Base-by-base conservation (phyloP, 2,888 invertebrate species). In the Xylota sylvarum region DNA sequence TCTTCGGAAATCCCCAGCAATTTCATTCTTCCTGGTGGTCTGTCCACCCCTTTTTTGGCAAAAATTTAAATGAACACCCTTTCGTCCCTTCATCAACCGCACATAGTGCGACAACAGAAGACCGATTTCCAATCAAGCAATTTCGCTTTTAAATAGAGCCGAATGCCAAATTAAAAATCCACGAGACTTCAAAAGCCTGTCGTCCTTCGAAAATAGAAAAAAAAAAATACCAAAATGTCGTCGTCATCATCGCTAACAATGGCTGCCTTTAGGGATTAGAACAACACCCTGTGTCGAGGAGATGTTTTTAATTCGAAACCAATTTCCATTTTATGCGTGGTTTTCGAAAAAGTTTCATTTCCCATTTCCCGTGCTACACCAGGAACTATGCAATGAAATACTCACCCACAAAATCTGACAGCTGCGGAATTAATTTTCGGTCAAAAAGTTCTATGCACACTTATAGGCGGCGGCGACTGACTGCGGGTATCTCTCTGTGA, bases 401-500 rank as follows among this genome's bases (percentile, higher is more conserved):
- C 62, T 82, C 72, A 10, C 43, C 86, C 77, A 73, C 82, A 86
- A 86, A 86, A 86, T 86, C 86, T 86, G 86, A 86, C 86, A 86
- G 86, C 86, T 86, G 86, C 78, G 86, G 86, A 86, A 86, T 86
- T 86, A 86, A 86, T 86, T 86, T 86, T 86, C 77, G 82, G 82
- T 82, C 86, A 86, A 35, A 86, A 86, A 86, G 77, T 78, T 82
- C 67, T 72, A 32, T 81, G 72, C 81, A 72, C 58, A 14, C 43
- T 23, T 55, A 30, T 30, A 69, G 58, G 17, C 5, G 14, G 23
- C 23, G 23, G 23, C 23, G 1, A 62, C 14, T 17, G 55, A 58
- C 32, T 46, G 23, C 23, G 23, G 23, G 2, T 3, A 23, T 23
- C 1, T 3, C 1, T 23, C 23, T 3, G 3, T 23, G 50, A 27